Conservation (phyloP, 2,113 vertebrate genomes). For the Eidolon helvum region DNA sequence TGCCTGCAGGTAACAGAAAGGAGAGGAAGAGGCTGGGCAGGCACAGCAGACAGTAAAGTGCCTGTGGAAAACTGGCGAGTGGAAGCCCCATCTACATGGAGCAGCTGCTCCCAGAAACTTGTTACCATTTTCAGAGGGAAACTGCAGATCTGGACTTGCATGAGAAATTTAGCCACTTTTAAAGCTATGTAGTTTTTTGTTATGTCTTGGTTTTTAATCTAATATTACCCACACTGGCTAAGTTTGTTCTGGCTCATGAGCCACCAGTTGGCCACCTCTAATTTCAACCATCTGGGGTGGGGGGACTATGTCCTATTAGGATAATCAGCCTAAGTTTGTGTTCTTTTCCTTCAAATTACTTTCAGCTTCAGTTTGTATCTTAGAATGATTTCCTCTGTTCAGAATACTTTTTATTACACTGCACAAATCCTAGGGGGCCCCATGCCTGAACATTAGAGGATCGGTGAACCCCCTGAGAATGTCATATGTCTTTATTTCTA, state of each 20-base stretch:
- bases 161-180: not conserved
- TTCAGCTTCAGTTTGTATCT: not conserved
- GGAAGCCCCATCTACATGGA: fast-evolving
- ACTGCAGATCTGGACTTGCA: not conserved
- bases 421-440: not conserved
- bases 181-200: not conserved
- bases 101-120: not conserved
- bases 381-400: not conserved
- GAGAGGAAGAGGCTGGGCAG: not conserved
- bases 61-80: fast-evolving
- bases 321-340: not conserved
- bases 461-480: not conserved
- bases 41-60: not conserved
- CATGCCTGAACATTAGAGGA: not conserved
- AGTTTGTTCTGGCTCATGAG: not conserved
- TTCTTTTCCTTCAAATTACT: not conserved
- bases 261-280: not conserved
- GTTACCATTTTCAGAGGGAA: not conserved
- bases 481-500: not conserved
- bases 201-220: not conserved
- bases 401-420: not conserved
- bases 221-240: not conserved
- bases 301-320: not conserved
- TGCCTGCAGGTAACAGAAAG: not conserved
- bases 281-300: not conserved